phyloP scores from a whole-genome alignment of 2,113 vertebrate genomes.

The Calidris pygmaea region DNA sequence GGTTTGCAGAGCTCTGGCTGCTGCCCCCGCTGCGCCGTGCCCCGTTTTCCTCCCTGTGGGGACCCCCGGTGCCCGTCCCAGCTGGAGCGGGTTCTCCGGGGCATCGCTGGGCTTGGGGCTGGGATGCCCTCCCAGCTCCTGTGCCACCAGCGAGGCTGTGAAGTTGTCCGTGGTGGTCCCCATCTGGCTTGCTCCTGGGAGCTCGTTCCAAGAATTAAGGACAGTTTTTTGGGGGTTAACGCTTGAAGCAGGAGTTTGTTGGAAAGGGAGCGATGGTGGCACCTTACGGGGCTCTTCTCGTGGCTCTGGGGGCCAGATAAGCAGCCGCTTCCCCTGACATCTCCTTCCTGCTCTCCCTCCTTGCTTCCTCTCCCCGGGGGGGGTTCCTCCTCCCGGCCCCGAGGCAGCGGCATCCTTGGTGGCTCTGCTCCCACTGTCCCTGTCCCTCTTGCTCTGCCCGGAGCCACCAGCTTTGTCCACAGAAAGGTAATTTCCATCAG shows the following conservation, averaged over 20 bases:
- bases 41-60: not conserved
- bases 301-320: not conserved
- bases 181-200: accelerated
- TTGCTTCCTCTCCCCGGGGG: not conserved
- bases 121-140: not conserved
- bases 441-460: not conserved
- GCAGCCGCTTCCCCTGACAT: not conserved
- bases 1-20: not conserved
- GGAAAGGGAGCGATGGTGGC: not conserved
- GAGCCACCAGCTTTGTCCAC: not conserved
- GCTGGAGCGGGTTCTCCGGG: not conserved
- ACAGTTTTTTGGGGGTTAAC: accelerated
- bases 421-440: not conserved
- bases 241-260: not conserved
- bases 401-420: accelerated
- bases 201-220: not conserved
- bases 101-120: not conserved
- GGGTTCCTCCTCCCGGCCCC: not conserved
- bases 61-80: not conserved
- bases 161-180: not conserved
- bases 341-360: not conserved
- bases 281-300: accelerated
- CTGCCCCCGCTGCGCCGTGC: accelerated
- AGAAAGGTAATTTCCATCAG: not conserved
- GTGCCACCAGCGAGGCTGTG: accelerated